Percentiles rank a stretch among this genome's conserved stretches.
Conservation (phyloP, 2,113 vertebrate genomes). For the Aythya baeri region DNA sequence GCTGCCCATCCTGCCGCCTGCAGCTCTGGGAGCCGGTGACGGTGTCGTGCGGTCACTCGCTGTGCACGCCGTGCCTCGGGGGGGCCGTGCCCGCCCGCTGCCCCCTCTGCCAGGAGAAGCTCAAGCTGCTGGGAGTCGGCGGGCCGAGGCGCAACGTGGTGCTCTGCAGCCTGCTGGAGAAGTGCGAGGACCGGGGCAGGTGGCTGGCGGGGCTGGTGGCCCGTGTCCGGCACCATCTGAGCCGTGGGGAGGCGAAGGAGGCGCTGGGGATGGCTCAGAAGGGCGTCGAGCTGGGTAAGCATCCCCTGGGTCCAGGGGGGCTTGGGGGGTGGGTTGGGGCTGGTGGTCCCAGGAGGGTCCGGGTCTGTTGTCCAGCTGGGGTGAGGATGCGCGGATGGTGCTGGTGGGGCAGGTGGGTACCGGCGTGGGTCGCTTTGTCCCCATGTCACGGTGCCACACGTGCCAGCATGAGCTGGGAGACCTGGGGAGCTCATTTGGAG, state of each 20-base stretch:
- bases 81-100: constrained; percentile 73
- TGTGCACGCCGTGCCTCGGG: constrained; percentile 83
- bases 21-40: constrained; percentile 86
- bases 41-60: constrained; percentile 85
- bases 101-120: constrained; percentile 76
- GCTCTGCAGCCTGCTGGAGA: constrained; percentile 80
- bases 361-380: background rate
- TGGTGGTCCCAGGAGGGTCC: accelerated
- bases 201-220: constrained; percentile 60
- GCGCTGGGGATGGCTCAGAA: constrained; percentile 78
- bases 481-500: background rate
- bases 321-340: accelerated
- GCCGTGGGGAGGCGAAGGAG: constrained; percentile 70
- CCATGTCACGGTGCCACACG: background rate
- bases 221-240: constrained; percentile 72
- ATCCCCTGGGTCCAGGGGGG: accelerated
- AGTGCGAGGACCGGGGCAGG: constrained; percentile 75
- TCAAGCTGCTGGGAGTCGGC: constrained; percentile 70
- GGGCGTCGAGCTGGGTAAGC: constrained; percentile 80
- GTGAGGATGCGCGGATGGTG: background rate
- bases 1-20: constrained; percentile 82
- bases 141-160: constrained; percentile 79
- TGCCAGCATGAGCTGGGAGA: background rate
- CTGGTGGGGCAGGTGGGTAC: background rate
- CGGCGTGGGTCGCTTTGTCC: background rate